Evolutionary conservation across 1,140 invertebrate species (phyloP), one percentile per base, ranked within the genome.

Genomic region (Lordiphosa stackelbergi): DNA sequence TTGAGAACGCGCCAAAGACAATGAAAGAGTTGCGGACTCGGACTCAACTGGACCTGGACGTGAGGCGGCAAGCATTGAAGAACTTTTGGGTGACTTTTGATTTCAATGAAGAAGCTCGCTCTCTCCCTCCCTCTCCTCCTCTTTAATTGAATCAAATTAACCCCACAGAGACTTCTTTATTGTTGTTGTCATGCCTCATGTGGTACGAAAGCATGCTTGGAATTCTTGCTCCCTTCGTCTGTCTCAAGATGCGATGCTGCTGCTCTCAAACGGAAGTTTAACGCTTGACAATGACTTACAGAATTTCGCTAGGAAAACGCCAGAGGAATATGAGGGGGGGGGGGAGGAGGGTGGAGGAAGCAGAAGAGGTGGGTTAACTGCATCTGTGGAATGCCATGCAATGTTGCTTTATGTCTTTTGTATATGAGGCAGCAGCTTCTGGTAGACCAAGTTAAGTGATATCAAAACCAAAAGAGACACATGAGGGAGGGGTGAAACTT

Each of bases 121-220:
- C 59, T 53, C 43, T 16, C 36, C n/a, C n/a, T n/a, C n/a, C 40
- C 46, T 28, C 13, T 13, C 34, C 34, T 34, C 31, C 63, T 64
- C 58, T 60, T 81, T 83, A 81, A 81, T 81, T 81, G 72, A 81
- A 81, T 83, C 64, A 61, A 77, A 83, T 81, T 83, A 83, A 81
- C 68, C 75, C 71, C 58, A 52, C 24, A 16, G 38, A 62, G 51
- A 70, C 61, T 43, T 40, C 37, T 36, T 37, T 40, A 55, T 69
- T 55, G 55, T 43, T 55, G 55, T 43, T 55, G 69, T 66, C 73
- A 77, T 75, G 73, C 57, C 47, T 61, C 72, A 75, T 71, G 62
- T 48, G 62, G 56, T 42, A 8, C 28, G 28, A 19, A 59, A 1
- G 66, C 66, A 79, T 78, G 64, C 66, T 48, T 61, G 65, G 73